Percentiles rank a stretch among this genome's conserved stretches.
Conservation (phyloP, 1,140 invertebrate species). For the Chrysomallon squamiferum region DNA sequence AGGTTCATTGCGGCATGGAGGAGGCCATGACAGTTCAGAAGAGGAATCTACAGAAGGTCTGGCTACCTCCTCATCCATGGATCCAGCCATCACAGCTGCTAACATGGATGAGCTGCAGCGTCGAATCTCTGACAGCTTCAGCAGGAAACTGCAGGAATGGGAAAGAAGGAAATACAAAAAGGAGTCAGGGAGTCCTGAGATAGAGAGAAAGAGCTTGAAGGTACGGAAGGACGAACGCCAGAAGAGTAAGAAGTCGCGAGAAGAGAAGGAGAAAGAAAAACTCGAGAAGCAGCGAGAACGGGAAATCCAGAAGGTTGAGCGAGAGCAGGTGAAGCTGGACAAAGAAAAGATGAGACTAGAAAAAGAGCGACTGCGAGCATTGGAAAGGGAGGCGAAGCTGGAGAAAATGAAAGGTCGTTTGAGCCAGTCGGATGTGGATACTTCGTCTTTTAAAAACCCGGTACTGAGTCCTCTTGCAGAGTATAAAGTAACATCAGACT, state of each 20-base stretch:
- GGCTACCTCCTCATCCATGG: slow-evolving; percentile 18
- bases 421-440: slow-evolving; percentile 43
- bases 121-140: slow-evolving; percentile 76
- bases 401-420: slow-evolving; percentile 64
- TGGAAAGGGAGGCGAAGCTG: slow-evolving; percentile 68
- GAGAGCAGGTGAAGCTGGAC: slow-evolving; percentile 71
- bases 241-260: slow-evolving; percentile 47
- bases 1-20: background rate
- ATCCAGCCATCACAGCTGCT: slow-evolving; percentile 13
- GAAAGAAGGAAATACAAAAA: slow-evolving; percentile 65
- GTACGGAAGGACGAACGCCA: slow-evolving; percentile 40
- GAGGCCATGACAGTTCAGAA: background rate
- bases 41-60: slow-evolving; percentile 6
- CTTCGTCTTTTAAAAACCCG: slow-evolving; percentile 40
- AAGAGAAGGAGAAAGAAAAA: slow-evolving; percentile 49
- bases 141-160: slow-evolving; percentile 76
- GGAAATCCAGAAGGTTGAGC: slow-evolving; percentile 71
- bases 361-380: slow-evolving; percentile 52
- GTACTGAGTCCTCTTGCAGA: slow-evolving; percentile 44
- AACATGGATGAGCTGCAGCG: slow-evolving; percentile 68
- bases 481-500: slow-evolving; percentile 77
- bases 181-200: slow-evolving; percentile 28
- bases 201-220: slow-evolving; percentile 34
- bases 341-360: slow-evolving; percentile 70
- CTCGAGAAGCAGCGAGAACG: slow-evolving; percentile 62